Base-by-base conservation (phyloP, 1,140 invertebrate species). In the Drosophila sp. region DNA sequence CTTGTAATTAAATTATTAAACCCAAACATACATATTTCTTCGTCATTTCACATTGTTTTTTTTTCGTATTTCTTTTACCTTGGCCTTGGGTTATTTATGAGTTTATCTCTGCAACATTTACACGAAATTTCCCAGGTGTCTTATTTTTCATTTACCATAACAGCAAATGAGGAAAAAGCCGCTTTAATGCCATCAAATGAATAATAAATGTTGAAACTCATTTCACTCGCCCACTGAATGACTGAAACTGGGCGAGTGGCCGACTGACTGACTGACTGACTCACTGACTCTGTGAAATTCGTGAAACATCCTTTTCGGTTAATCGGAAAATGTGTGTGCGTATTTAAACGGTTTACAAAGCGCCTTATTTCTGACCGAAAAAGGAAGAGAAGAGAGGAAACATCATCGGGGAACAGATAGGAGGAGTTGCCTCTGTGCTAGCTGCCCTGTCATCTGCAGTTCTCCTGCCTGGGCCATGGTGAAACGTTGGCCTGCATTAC, bases 81-180 rank as follows among this genome's bases (percentile, higher is more conserved):
- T 50, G 44, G 23, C 44, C 44, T 50, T 50, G 44, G 50, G 50
- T 73, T 77, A 74, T 78, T 70, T 74, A 74, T 78, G 75, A 66
- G 50, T 55, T 63, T 35, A 50, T 50, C n/a, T 50, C 64, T 65
- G 66, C 27, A 44, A 62, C 75, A 70, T 62, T 74, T 70, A 57
- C 55, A 58, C 72, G 10, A 78, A 78, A 78, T 78, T 78, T 78
- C 75, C 75, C 75, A 70, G 64, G 75, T 75, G 75, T 40, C 72
- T 74, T 58, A 74, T 78, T 66, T 66, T 57, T 73, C 32, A 60
- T 57, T 68, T 50, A 50, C 44, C 44, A 50, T 50, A 50, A 50
- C 44, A 50, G 44, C 44, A 50, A 50, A 50, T 50, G 44, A 50
- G 44, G 44, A 50, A 50, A 50, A 50, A 50, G 44, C 44, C 44